A percentile compares a stretch with the other conserved stretches of the same genome.
These are phyloP conservation scores for Alectoris magna DNA, from an alignment of 2,797 vertebrate species.

Conservation along the genomic window DNA sequence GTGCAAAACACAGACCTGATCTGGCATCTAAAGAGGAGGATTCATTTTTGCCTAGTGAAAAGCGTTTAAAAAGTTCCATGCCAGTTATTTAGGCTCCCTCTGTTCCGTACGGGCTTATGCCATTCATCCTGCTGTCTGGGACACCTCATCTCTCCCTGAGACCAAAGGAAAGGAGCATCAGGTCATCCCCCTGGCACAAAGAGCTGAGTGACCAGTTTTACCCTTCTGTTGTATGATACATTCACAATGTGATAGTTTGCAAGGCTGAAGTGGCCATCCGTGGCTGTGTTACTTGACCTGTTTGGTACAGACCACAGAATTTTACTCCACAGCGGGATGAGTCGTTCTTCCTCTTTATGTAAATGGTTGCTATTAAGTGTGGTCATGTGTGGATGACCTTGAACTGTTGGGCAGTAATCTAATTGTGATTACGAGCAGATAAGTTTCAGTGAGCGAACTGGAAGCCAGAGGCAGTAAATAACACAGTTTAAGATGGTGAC, in stretches of 20 bases:
- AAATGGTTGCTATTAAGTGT: neutral
- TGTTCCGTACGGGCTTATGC: neutral
- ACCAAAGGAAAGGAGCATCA: neutral
- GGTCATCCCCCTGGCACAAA: neutral
- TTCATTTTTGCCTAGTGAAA: neutral
- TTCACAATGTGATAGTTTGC: neutral
- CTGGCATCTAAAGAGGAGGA: neutral
- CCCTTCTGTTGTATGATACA: neutral
- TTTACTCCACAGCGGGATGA: neutral
- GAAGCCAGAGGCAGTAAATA: neutral
- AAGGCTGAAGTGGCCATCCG: neutral
- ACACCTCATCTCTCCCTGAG: no score
- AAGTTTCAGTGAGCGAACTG: neutral
- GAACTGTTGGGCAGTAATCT: neutral
- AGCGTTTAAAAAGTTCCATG: neutral
- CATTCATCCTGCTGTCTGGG: neutral
- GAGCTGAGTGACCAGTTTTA: neutral
- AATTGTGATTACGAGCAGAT: neutral
- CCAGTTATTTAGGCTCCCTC: neutral
- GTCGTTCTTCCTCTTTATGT: neutral
- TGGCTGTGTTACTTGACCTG: neutral
- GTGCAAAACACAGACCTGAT: neutral
- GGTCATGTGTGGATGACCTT: neutral
- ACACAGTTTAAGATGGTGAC: neutral
- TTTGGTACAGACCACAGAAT: neutral